phyloP scores from a whole-genome alignment of 2,888 invertebrate genomes.

The Trissoscelio sp. region DNA sequence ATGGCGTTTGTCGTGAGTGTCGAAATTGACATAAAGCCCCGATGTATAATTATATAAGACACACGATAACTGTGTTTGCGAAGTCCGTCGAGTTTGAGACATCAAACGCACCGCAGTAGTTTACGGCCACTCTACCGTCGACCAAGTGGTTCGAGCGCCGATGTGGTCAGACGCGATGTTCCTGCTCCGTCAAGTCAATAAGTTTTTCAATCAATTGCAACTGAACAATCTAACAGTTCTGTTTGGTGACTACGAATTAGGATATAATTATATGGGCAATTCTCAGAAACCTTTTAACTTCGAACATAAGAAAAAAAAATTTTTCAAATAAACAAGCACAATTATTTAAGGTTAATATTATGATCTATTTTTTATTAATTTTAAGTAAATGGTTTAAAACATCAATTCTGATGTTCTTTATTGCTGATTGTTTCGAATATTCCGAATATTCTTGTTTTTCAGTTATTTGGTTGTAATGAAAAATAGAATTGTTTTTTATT shows the following conservation, averaged over 20 bases:
- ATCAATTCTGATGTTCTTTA: too few relatives aligned
- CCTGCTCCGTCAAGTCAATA: slow-evolving; percentile 44
- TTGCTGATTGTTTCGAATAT: too few relatives aligned
- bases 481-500: too few relatives aligned
- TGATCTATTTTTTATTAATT: too few relatives aligned
- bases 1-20: slow-evolving; percentile 42
- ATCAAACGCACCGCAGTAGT: slow-evolving; percentile 62
- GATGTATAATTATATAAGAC: slow-evolving; percentile 59
- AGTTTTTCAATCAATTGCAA: slow-evolving; percentile 36
- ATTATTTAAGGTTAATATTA: too few relatives aligned
- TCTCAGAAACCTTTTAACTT: too few relatives aligned
- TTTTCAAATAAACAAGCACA: too few relatives aligned
- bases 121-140: slow-evolving; percentile 46
- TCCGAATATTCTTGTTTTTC: too few relatives aligned
- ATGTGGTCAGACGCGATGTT: slow-evolving; percentile 53
- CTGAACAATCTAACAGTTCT: neutral
- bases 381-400: too few relatives aligned
- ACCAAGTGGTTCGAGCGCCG: slow-evolving; percentile 48
- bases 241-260: neutral
- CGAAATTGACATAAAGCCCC: slow-evolving; percentile 63
- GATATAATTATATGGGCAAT: too few relatives aligned
- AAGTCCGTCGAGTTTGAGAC: slow-evolving; percentile 56
- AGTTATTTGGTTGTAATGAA: too few relatives aligned
- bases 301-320: too few relatives aligned
- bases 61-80: slow-evolving; percentile 57